Evolutionary conservation across 1,140 invertebrate genomes (phyloP).

Genomic region (Drosophila arawakana): DNA sequence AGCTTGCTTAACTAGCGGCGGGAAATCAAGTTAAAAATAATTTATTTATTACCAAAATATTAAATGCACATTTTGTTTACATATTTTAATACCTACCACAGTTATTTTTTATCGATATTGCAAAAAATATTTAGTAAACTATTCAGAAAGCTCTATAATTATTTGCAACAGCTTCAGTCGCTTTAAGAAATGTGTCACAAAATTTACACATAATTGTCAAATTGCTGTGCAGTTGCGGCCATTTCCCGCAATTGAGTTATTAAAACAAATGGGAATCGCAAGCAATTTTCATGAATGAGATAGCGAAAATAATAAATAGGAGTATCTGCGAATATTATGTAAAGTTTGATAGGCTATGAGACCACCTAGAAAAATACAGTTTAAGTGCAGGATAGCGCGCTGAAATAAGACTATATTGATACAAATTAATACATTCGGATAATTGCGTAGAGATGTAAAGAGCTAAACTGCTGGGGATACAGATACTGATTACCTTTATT

Average conservation of each 20-base stretch:
- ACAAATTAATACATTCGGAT: neutral
- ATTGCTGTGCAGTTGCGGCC: neutral
- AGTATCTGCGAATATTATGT: conserved; percentile 16
- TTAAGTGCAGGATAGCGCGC: conserved; percentile 37
- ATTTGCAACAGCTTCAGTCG: conserved; percentile 20
- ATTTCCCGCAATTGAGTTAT: conserved; percentile 34
- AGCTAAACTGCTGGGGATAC: neutral
- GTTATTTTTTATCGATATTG: conserved; percentile 1
- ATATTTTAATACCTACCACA: neutral
- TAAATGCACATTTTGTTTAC: neutral
- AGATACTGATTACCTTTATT: neutral
- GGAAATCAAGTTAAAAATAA: conserved; percentile 12
- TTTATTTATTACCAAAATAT: neutral
- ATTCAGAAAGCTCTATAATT: conserved; percentile 36
- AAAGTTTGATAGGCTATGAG: conserved; percentile 26
- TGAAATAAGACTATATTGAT: conserved; percentile 21
- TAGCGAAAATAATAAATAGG: conserved; percentile 3
- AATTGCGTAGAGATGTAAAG: neutral
- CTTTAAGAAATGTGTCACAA: conserved; percentile 3
- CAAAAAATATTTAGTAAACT: neutral
- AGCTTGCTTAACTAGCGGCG: neutral
- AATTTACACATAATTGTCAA: conserved; percentile 17
- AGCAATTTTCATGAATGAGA: neutral
- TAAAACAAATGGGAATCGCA: conserved; percentile 8
- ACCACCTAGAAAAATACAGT: conserved; percentile 31